phyloP scores from a whole-genome alignment of 1,140 invertebrate species.

The Coboldia fuscipes region DNA sequence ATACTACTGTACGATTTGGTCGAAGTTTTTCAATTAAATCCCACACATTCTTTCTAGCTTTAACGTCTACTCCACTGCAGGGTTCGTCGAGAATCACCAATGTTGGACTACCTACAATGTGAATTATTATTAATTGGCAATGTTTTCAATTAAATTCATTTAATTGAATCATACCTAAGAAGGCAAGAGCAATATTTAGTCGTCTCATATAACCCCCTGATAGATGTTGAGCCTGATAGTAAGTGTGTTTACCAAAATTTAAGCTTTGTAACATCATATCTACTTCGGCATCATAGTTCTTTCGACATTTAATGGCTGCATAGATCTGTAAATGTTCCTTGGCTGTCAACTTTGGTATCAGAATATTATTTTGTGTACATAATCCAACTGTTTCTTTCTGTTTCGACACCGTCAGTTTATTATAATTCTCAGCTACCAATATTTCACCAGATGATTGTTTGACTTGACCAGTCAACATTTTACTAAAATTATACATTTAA shows the following conservation, averaged over 20 bases:
- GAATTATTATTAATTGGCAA: background rate
- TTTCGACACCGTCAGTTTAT: constrained; percentile 5
- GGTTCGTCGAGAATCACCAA: constrained; percentile 71
- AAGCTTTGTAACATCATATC: constrained; percentile 29
- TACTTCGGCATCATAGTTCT: constrained; percentile 7
- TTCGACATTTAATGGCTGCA: constrained; percentile 24
- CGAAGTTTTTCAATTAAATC: constrained; percentile 42
- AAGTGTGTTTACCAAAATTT: constrained; percentile 28
- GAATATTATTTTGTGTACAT: constrained; percentile 67
- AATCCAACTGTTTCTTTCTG: constrained; percentile 37
- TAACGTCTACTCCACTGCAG: constrained; percentile 59
- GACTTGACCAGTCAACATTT: constrained; percentile 41
- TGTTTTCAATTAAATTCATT: background rate
- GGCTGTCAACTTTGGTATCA: constrained; percentile 56
- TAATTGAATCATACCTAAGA: constrained; percentile 38
- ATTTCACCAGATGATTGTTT: constrained; percentile 32
- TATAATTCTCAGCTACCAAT: constrained; percentile 14
- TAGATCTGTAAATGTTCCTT: constrained; percentile 62
- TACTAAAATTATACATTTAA: constrained; percentile 17
- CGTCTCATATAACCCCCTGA: constrained; percentile 38
- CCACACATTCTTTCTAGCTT: constrained; percentile 51
- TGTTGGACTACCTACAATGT: constrained; percentile 19
- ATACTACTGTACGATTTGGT: constrained; percentile 38
- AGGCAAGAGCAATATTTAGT: constrained; percentile 39
- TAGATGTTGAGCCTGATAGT: constrained; percentile 28